These are phyloP conservation scores for Nezara viridula DNA, from an alignment of 2,888 invertebrate species.

Conservation along the genomic window DNA sequence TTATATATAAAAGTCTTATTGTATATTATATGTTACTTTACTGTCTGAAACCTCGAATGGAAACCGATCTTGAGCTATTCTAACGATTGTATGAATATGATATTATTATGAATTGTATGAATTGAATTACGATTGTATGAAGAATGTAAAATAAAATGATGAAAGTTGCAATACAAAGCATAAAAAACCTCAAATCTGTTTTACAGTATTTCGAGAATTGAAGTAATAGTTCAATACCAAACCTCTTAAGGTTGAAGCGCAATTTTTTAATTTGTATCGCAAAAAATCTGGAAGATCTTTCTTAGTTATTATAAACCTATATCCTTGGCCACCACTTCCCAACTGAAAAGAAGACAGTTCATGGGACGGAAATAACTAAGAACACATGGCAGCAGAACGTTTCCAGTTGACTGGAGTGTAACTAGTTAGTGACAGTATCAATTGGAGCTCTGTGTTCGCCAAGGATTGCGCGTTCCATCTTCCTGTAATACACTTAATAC, in stretches of 20 bases:
- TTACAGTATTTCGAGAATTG: neutral
- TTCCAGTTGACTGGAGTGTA: constrained; percentile 36
- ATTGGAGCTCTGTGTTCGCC: constrained; percentile 1
- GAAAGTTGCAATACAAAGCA: too few relatives aligned
- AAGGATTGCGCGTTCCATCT: neutral
- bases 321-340: neutral
- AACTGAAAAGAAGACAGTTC: constrained; percentile 21
- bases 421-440: constrained; percentile 30
- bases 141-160: too few relatives aligned
- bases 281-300: neutral
- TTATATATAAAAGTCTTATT: too few relatives aligned
- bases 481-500: neutral
- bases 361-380: constrained; percentile 34
- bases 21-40: too few relatives aligned
- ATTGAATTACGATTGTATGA: too few relatives aligned
- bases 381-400: constrained; percentile 33
- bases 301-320: neutral
- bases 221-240: neutral
- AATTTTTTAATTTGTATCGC: neutral
- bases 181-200: too few relatives aligned
- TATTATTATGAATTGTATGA: too few relatives aligned
- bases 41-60: too few relatives aligned
- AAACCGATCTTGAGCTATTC: too few relatives aligned
- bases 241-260: neutral
- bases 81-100: too few relatives aligned